Evolutionary conservation across 2,797 vertebrate species (phyloP).

Genomic region (Pachyuromys duprasi): DNA sequence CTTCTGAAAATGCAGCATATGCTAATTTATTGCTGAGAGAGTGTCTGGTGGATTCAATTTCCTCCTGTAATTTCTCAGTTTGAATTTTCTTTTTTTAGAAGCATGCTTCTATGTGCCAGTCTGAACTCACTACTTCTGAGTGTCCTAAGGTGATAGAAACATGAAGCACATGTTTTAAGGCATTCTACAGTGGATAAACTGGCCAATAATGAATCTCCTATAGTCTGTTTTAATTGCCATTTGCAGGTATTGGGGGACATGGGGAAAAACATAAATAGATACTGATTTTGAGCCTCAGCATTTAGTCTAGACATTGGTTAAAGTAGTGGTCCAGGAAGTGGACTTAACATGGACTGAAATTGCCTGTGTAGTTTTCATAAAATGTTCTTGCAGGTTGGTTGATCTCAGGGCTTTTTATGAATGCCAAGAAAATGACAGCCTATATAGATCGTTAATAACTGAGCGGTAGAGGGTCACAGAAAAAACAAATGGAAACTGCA

Average conservation of each 20-base stretch:
- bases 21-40: constrained; percentile 86
- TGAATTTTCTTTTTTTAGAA: constrained; percentile 81
- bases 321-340: constrained; percentile 42
- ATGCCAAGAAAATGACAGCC: constrained; percentile 66
- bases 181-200: constrained; percentile 29
- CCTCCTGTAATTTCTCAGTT: constrained; percentile 85
- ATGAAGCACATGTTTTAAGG: constrained; percentile 49
- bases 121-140: constrained; percentile 60
- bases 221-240: constrained; percentile 75
- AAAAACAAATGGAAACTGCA: constrained; percentile 46
- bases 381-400: constrained; percentile 48
- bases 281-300: neutral
- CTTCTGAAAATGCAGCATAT: constrained; percentile 84
- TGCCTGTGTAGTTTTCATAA: constrained; percentile 58
- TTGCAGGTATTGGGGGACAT: constrained; percentile 65
- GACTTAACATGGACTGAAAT: constrained; percentile 47
- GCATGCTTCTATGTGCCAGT: constrained; percentile 74
- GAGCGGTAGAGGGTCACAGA: constrained; percentile 32
- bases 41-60: constrained; percentile 86
- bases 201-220: constrained; percentile 17
- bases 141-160: constrained; percentile 51
- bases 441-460: constrained; percentile 49
- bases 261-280: constrained; percentile 35
- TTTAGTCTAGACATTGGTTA: constrained; percentile 54
- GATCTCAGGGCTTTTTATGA: constrained; percentile 52